Percentiles rank a stretch among this genome's conserved stretches.
phyloP scores from a whole-genome alignment of 2,113 vertebrate genomes.

The Calonectris borealis region DNA sequence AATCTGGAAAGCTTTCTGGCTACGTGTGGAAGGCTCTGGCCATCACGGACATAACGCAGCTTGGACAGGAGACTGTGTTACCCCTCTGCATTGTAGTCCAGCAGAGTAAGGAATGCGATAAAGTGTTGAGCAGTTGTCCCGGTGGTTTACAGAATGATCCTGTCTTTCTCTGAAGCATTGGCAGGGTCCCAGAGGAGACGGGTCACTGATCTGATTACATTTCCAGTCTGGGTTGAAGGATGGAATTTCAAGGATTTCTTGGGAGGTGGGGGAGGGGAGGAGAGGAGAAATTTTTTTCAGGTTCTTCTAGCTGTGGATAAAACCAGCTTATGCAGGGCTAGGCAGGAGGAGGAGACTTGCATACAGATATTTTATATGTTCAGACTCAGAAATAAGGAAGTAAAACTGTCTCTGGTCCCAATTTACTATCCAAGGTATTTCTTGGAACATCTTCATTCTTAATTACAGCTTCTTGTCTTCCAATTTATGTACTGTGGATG shows the following conservation, averaged over 20 bases:
- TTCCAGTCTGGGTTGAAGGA: not conserved
- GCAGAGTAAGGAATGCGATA: not conserved
- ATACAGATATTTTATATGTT: not conserved
- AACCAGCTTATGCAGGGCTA: not conserved
- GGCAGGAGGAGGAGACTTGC: not conserved
- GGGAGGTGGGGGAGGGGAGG: not conserved
- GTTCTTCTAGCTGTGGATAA: not conserved
- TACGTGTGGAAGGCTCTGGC: not conserved
- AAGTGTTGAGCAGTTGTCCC: not conserved
- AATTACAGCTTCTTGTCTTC: not conserved
- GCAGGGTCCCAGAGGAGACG: not conserved
- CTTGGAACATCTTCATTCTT: not conserved
- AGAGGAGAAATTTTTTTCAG: not conserved
- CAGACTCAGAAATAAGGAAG: not conserved
- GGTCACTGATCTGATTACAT: slow-evolving; percentile 6
- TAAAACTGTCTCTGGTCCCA: not conserved
- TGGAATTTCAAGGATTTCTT: slow-evolving; percentile 16
- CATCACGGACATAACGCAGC: accelerated
- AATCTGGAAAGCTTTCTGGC: not conserved
- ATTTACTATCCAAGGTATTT: not conserved
- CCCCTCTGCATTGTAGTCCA: accelerated
- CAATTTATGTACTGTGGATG: not conserved
- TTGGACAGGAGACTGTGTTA: accelerated
- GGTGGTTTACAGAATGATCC: not conserved
- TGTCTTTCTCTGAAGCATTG: not conserved